Evolutionary conservation across 2,113 vertebrate genomes (phyloP), one percentile per base, ranked within the genome.

Genomic region (Archilochus colubris): DNA sequence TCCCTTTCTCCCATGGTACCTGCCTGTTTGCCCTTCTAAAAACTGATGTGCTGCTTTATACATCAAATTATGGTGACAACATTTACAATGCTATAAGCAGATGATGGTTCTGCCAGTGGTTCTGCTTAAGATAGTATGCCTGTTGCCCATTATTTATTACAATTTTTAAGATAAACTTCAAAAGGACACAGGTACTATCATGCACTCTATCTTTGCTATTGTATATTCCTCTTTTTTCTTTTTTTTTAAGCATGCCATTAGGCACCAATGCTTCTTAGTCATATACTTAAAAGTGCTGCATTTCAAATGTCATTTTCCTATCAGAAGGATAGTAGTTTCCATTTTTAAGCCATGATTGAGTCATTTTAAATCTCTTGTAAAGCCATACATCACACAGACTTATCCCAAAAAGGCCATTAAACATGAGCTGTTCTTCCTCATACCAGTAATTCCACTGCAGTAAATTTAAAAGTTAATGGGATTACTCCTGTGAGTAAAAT

Each of bases 361-460:
- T 93, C 85, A 87, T 74, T 83, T 61, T 88, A 77, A 92, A 73
- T 46, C 92, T 69, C 91, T 30, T 70, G 23, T 85, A 94, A 94
- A 93, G 74, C 70, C 25, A 80, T 82, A 78, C 22, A 90, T 95
- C 93, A 95, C 76, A 74, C 22, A 70, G 79, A 53, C 93, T n/a
- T 86, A 96, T 93, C 95, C 93, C 93, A 78, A 90, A 94, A 96
- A 95, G 85, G 62, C 88, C 93, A 86, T 93, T 95, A 94, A 73
- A 57, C 44, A 50, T 38, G 44, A 94, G 67, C 55, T 80, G 78
- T 79, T 81, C 77, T 86, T 86, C 53, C 82, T 91, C 94, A 74
- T 82, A 92, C 89, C 88, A 95, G 90, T 76, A 87, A 94, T 91
- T 88, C 90, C 83, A 72, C 75, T 14, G 53, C 80, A 91, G 67